phyloP scores from a whole-genome alignment of 2,113 vertebrate species.

The Chitala chitala region DNA sequence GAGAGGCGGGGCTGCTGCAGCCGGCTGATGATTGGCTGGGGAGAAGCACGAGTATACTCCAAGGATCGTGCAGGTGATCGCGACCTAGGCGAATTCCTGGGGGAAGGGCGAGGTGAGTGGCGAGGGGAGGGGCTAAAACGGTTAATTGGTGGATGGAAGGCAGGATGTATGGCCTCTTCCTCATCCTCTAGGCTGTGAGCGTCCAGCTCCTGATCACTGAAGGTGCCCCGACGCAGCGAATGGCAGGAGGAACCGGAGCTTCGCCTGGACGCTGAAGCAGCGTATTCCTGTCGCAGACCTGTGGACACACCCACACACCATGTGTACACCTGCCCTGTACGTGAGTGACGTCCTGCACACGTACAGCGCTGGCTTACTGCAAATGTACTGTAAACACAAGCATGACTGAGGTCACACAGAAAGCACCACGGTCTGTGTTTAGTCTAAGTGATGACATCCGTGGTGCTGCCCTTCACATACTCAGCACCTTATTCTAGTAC shows the following conservation, averaged over 20 bases:
- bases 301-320: background rate
- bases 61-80: slow-evolving; percentile 87
- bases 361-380: too few relatives aligned
- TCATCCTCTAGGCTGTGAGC: slow-evolving; percentile 95
- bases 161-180: slow-evolving; percentile 79
- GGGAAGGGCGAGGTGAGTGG: slow-evolving; percentile 80
- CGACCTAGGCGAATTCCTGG: slow-evolving; percentile 87
- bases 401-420: too few relatives aligned
- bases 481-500: too few relatives aligned
- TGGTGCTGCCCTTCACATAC: too few relatives aligned
- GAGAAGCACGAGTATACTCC: slow-evolving; percentile 80
- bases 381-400: too few relatives aligned
- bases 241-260: slow-evolving; percentile 97
- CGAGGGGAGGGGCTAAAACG: slow-evolving; percentile 93
- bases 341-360: too few relatives aligned
- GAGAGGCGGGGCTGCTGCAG: slow-evolving; percentile 94
- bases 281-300: slow-evolving; percentile 96
- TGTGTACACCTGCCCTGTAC: too few relatives aligned
- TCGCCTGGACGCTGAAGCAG: slow-evolving; percentile 85
- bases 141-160: slow-evolving; percentile 75
- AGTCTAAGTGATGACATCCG: too few relatives aligned
- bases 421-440: too few relatives aligned
- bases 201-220: slow-evolving; percentile 95
- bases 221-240: slow-evolving; percentile 84
- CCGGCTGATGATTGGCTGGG: slow-evolving; percentile 89